Conservation (phyloP, 2,888 invertebrate species). For the Melieria crassipennis region DNA sequence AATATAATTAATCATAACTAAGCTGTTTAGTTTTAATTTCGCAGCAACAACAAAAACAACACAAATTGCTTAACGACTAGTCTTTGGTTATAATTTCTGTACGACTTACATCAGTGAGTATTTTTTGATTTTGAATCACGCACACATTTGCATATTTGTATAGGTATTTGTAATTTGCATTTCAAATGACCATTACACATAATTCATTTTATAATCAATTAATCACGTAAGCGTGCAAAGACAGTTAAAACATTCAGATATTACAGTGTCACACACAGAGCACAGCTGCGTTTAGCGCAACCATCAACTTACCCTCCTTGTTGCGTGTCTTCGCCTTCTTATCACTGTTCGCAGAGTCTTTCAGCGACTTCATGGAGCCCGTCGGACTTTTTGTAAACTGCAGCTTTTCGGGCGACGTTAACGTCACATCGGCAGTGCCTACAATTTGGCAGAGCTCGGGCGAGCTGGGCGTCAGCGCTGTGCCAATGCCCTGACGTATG, state of each 20-base stretch:
- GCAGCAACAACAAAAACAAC: no score
- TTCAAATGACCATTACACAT: no score
- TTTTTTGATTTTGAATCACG: constrained; percentile 1
- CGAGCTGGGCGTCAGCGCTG: constrained; percentile 59
- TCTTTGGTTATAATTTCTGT: no score
- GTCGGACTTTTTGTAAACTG: constrained; percentile 68
- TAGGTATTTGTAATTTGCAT: constrained; percentile 12
- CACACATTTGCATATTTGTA: constrained; percentile 11
- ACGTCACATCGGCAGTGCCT: constrained; percentile 53
- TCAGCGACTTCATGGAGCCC: constrained; percentile 69
- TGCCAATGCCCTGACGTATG: constrained; percentile 64
- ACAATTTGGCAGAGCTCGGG: constrained; percentile 62
- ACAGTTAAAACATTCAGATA: constrained; percentile 30
- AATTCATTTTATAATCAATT: no score
- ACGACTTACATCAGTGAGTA: not conserved
- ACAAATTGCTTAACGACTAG: no score
- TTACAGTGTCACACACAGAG: constrained; percentile 13
- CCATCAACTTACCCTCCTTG: constrained; percentile 62
- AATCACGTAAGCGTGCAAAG: constrained; percentile 33
- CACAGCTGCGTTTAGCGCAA: not conserved
- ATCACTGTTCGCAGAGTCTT: constrained; percentile 64
- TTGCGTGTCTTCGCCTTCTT: constrained; percentile 64
- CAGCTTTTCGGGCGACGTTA: constrained; percentile 61
- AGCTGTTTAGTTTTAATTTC: no score
- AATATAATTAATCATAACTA: no score